Conservation (phyloP, 2,888 invertebrate species). For the Andrena bicolor region DNA sequence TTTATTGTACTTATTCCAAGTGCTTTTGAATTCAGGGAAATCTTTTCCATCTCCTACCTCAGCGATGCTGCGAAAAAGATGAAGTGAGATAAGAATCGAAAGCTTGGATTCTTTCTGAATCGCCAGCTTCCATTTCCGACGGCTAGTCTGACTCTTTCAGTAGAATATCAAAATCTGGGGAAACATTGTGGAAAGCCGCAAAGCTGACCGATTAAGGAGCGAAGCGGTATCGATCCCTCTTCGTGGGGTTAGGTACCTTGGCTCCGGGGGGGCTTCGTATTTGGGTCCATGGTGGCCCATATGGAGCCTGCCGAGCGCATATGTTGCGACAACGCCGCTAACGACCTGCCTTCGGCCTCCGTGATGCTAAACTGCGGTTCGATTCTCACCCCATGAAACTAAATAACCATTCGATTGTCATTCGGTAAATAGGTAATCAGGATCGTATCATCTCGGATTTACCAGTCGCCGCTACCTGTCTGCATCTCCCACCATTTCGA, state of each 20-base stretch:
- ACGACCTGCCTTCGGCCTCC: slow-evolving; percentile 83
- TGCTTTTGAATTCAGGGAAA: neutral
- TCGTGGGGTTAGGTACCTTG: slow-evolving; percentile 64
- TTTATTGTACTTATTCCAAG: neutral
- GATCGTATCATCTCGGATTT: slow-evolving; percentile 57
- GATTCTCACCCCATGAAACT: slow-evolving; percentile 80
- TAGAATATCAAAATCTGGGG: neutral
- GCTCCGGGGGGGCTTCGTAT: slow-evolving; percentile 71
- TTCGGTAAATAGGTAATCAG: slow-evolving; percentile 80
- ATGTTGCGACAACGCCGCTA: slow-evolving; percentile 84
- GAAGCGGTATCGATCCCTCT: slow-evolving; percentile 78
- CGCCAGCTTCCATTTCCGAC: too few relatives aligned
- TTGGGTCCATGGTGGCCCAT: slow-evolving; percentile 81
- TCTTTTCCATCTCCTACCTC: neutral
- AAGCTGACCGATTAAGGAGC: slow-evolving; percentile 70
- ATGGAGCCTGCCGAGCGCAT: slow-evolving; percentile 85
- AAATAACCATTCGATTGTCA: slow-evolving; percentile 83
- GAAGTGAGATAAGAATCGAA: too few relatives aligned
- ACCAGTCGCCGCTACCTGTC: slow-evolving; percentile 6
- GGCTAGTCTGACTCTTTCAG: neutral
- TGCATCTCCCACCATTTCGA: neutral
- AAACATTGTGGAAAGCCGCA: slow-evolving; percentile 66
- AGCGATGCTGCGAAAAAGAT: too few relatives aligned
- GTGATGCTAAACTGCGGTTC: slow-evolving; percentile 84
- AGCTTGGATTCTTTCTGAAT: too few relatives aligned